Base-by-base conservation (phyloP, 1,140 invertebrate genomes). In the Lepidurus arcticus region DNA sequence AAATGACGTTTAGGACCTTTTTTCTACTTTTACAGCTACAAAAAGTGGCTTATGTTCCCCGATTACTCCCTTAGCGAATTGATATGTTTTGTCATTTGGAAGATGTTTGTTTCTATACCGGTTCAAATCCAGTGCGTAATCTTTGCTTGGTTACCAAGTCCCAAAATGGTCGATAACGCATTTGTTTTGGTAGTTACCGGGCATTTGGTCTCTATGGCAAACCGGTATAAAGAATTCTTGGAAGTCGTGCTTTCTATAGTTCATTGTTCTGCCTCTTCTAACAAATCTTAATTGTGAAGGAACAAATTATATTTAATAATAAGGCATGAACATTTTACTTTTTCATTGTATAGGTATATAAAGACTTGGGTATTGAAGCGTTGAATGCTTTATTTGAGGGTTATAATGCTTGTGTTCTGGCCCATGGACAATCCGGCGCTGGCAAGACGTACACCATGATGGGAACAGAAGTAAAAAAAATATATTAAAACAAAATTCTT, bases 401-500 rank as follows among this genome's bases (percentile, higher is more conserved):
- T 0, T 88, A 87, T 77, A 90, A 91, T 81, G 87, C 89, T 10
- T 91, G 90, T 82, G 86, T 91, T 26, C 86, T 93, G 81, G 91
- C 92, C 7, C 93, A 93, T 82, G 92, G 92, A n/a, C 92, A 93
- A 84, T 93, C 91, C 81, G 90, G 91, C 0, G 90, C 91, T 0
- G 92, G 92, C 16, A 93, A 93, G 84, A 93, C 92, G 0, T 90
- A 91, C 82, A 93, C 92, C 0, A 93, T 93, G 91, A 88, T 91
- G 86, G 90, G 90, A 8, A 85, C 85, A 24, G 85, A 87, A 81
- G 87, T 86, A 81, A 80, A 81, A 74, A 44, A 7, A 75, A 44
- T 24, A 42, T n/a, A 7, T 42, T 75, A 7, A 7, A 6, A 0
- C 1, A 6, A 11, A 8, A 26, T 42, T 42, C 6, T 75, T 75